phyloP scores from a whole-genome alignment of 1,140 invertebrate species.

The Diachasma alloeum region DNA sequence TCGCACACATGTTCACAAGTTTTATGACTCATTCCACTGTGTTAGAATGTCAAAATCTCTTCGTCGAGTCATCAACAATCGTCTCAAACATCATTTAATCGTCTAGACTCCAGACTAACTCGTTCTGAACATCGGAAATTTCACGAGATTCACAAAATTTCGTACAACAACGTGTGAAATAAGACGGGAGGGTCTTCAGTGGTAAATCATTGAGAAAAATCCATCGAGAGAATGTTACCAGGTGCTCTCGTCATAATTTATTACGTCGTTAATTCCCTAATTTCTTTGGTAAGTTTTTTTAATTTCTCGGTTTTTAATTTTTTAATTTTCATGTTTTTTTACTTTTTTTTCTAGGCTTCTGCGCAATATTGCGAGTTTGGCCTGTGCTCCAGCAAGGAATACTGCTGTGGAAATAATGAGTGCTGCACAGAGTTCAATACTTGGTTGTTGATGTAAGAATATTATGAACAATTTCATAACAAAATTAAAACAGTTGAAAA shows the following conservation, averaged over 20 bases:
- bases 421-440: background rate
- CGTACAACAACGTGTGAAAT: too few relatives aligned
- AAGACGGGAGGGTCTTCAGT: too few relatives aligned
- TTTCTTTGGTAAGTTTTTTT: background rate
- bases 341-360: background rate
- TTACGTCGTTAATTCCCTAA: background rate
- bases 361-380: background rate
- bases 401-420: background rate
- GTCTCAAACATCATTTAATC: too few relatives aligned
- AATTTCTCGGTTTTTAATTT: background rate
- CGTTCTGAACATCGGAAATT: too few relatives aligned
- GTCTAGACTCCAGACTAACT: too few relatives aligned
- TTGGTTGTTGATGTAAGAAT: background rate
- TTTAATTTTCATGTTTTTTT: background rate
- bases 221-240: slow-evolving; percentile 14
- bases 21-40: background rate
- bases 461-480: too few relatives aligned
- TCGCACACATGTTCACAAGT: background rate
- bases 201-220: background rate
- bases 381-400: background rate
- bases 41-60: too few relatives aligned
- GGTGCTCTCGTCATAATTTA: background rate
- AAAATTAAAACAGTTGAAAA: background rate
- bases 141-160: too few relatives aligned
- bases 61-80: too few relatives aligned